Evolutionary conservation across 1,140 invertebrate genomes (phyloP).

Genomic region (Zaprionus kolodkinae): DNA sequence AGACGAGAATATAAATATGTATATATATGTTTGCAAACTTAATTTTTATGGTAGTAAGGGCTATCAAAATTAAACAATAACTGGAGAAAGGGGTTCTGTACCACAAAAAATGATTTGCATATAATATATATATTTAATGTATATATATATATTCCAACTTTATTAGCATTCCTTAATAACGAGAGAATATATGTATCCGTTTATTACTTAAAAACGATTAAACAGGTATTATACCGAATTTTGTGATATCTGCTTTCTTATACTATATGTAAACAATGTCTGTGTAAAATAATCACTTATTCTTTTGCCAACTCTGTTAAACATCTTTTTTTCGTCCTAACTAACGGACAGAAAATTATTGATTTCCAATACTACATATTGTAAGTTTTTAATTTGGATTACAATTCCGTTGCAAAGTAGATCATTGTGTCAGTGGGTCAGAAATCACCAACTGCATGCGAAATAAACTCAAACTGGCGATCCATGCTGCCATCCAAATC

Average conservation of each 20-base stretch:
- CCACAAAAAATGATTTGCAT: background rate
- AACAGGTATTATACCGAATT: slow-evolving; percentile 17
- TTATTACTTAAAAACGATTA: slow-evolving; percentile 4
- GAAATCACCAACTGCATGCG: slow-evolving; percentile 79
- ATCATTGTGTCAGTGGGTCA: slow-evolving; percentile 66
- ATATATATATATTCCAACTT: background rate
- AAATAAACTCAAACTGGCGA: slow-evolving; percentile 77
- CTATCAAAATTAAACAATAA: background rate
- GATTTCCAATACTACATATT: background rate
- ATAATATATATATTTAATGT: slow-evolving; percentile 1
- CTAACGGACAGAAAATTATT: background rate
- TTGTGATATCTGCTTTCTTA: slow-evolving; percentile 21
- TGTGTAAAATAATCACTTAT: slow-evolving; percentile 10
- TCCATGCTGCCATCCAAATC: slow-evolving; percentile 66
- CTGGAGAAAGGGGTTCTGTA: slow-evolving; percentile 6
- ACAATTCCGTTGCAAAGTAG: slow-evolving; percentile 61
- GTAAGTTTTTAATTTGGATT: background rate
- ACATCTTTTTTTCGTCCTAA: background rate
- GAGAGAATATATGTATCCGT: background rate
- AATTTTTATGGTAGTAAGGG: slow-evolving; percentile 16
- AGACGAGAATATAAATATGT: background rate
- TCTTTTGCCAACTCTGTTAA: background rate
- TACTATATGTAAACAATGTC: slow-evolving; percentile 14
- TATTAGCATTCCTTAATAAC: background rate
- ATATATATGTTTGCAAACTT: background rate